Conservation (phyloP, 2,888 invertebrate species). For the Bellardia pandia region DNA sequence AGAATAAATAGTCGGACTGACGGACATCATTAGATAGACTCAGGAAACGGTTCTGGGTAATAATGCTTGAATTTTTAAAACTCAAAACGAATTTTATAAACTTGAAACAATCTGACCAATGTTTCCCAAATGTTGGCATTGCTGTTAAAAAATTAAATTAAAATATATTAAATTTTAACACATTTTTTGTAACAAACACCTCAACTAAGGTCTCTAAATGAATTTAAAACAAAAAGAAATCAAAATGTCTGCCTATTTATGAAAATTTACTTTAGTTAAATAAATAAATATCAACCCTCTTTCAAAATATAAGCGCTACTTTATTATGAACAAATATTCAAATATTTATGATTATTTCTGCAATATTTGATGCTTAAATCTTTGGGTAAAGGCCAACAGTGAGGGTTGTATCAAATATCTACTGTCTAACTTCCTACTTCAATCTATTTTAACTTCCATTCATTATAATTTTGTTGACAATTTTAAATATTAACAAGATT, state of each 20-base stretch:
- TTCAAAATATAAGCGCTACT: neutral
- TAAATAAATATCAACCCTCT: neutral
- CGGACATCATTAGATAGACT: too few species aligned
- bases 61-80: too few species aligned
- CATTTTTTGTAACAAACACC: too few species aligned
- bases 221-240: neutral
- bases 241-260: neutral
- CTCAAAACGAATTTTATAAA: too few species aligned
- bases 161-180: too few species aligned
- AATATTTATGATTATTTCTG: neutral
- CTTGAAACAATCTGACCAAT: too few species aligned
- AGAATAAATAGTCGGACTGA: too few species aligned
- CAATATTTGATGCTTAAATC: neutral
- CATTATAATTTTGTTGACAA: constrained; percentile 59
- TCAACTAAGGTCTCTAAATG: neutral
- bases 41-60: too few species aligned
- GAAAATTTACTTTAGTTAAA: neutral
- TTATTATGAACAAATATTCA: neutral
- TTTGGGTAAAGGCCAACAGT: neutral
- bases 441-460: constrained; percentile 27
- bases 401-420: neutral
- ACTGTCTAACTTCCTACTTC: neutral
- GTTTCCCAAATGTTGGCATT: too few species aligned
- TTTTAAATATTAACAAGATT: constrained; percentile 74
- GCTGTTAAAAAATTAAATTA: too few species aligned